Evolutionary conservation across 2,113 vertebrate genomes (phyloP).

Genomic region (Catharus minimus): DNA sequence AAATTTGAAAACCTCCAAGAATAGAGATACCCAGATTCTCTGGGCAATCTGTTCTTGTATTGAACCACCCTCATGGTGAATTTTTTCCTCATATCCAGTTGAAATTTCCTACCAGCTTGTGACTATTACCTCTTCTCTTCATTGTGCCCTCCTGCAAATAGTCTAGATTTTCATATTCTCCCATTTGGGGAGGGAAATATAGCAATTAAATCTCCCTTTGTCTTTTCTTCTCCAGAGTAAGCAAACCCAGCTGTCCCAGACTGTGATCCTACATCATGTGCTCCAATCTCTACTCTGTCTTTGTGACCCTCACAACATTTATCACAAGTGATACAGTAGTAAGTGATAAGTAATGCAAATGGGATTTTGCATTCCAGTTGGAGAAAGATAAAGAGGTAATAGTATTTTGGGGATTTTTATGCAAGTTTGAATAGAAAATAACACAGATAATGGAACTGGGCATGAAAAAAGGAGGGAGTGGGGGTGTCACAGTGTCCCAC

Average conservation of each 20-base stretch:
- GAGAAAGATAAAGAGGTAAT: neutral
- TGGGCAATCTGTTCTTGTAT: neutral
- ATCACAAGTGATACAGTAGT: neutral
- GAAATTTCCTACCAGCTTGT: neutral
- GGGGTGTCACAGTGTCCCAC: neutral
- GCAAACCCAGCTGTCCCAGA: neutral
- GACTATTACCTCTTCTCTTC: neutral
- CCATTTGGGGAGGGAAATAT: neutral
- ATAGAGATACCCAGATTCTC: neutral
- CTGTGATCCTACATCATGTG: neutral
- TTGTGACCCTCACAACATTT: neutral
- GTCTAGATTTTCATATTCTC: neutral
- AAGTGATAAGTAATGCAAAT: neutral
- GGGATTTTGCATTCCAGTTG: neutral
- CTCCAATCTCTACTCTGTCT: neutral
- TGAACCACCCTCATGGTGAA: neutral
- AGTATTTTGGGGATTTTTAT: neutral
- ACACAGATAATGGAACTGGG: neutral
- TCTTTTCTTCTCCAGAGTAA: neutral
- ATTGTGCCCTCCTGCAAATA: neutral
- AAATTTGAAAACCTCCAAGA: neutral
- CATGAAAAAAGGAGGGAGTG: neutral
- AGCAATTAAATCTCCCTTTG: neutral
- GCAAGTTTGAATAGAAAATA: neutral
- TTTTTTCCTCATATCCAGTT: neutral